Base-by-base conservation (phyloP, 2,888 invertebrate genomes). In the Lathronympha strigana region DNA sequence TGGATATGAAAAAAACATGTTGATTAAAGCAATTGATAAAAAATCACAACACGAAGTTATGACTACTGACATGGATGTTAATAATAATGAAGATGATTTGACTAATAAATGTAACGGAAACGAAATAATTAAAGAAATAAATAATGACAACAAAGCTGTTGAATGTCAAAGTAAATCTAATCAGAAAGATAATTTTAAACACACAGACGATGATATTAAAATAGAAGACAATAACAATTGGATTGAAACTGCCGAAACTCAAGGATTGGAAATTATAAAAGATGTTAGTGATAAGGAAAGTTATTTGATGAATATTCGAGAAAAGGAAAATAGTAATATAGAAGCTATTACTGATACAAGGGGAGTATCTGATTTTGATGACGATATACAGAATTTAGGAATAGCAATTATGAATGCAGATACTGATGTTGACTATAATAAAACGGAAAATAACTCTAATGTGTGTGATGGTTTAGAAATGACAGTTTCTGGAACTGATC, bases 311-410 rank as follows among this genome's bases (percentile, higher is more conserved):
- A 25, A 53, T 47, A 54, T 21, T 21, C 19, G 45, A 43, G 43
- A 45, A 57, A 31, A 8, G 9, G 49, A 36, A 25, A n/a, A 25
- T 15, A 28, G 45, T 60, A 47, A 60, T 53, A 17, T 25, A 15
- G n/a, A 6, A 40, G 25, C 6, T 9, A 19, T 31, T 4, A 28
- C 13, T 53, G 36, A 36, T n/a, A 19, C 13, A 36, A 0, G 28
- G 11, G 58, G 40, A 43, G 11, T 64, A 23, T 53, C 45, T 21
- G 45, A 47, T 13, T 23, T 47, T 1, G 54, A 66, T 47, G 54
- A 47, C 21, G 60, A 61, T 13, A 66, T 61, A 33, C n/a, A 36
- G 19, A 51, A 60, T 28, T 60, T 64, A 38, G 60, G 53, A 15
- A 13, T 38, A 19, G 36, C 58, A 8, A 23, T 58, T 45, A 17